Conservation (phyloP, 2,113 vertebrate species). For the Lamprologus callipterus region DNA sequence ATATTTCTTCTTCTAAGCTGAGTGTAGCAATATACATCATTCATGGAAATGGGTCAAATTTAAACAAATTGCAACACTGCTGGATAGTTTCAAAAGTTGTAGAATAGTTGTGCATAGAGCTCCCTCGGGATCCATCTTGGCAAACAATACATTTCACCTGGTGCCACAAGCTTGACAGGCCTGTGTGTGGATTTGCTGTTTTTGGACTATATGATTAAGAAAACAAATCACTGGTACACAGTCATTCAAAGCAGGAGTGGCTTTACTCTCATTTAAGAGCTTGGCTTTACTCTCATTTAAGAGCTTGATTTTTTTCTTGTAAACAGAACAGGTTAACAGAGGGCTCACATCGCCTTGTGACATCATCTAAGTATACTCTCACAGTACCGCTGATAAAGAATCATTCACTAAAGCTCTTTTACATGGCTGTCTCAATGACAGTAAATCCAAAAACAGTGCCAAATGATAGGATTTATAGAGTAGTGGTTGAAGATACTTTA, state of each 20-base stretch:
- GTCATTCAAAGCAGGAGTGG: neutral
- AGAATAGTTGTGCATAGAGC: conserved; percentile 52
- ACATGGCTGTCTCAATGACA: neutral
- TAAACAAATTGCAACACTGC: conserved; percentile 57
- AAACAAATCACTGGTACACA: conserved; percentile 36
- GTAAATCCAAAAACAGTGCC: neutral
- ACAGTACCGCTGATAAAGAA: conserved; percentile 1
- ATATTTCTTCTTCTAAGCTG: conserved; percentile 36
- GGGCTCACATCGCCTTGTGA: neutral
- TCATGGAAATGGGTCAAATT: conserved; percentile 6
- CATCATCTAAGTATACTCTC: conserved; percentile 3
- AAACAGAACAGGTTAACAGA: conserved; percentile 15
- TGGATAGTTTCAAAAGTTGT: conserved; percentile 50
- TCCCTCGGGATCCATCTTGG: conserved; percentile 40
- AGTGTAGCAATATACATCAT: conserved; percentile 36
- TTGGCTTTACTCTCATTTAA: neutral
- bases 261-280: conserved; percentile 1
- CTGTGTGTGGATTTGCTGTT: conserved; percentile 46
- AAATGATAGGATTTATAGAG: neutral
- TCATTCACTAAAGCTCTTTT: conserved; percentile 16
- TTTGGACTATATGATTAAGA: conserved; percentile 13
- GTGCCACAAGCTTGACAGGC: conserved; percentile 43
- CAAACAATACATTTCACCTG: conserved; percentile 58
- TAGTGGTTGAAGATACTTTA: neutral
- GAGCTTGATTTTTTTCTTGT: conserved; percentile 17